These are phyloP conservation scores for Periophthalmodon schlosseri DNA, from an alignment of 2,113 vertebrate species.

Conservation along the genomic window DNA sequence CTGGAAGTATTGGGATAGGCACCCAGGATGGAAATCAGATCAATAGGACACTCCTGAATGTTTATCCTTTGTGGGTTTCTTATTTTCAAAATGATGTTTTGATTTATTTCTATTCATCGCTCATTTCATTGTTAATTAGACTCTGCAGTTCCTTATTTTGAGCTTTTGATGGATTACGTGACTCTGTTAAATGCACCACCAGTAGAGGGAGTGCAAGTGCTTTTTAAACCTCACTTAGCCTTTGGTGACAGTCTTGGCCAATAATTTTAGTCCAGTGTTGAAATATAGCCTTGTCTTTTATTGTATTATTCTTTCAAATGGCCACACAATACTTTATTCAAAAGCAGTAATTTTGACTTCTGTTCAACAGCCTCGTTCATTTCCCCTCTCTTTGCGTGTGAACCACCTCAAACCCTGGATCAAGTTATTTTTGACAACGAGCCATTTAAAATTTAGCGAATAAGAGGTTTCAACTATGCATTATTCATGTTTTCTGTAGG, in stretches of 20 bases:
- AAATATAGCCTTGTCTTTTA: too few species aligned
- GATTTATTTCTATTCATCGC: not conserved
- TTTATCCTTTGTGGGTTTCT: conserved; percentile 29
- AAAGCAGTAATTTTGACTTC: not conserved
- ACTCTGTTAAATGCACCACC: conserved; percentile 36
- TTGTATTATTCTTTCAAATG: not conserved
- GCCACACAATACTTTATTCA: not conserved
- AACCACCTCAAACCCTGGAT: conserved; percentile 40
- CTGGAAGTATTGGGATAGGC: conserved; percentile 50
- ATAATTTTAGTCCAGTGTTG: not conserved
- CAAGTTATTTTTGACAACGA: conserved; percentile 67
- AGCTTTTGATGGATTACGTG: not conserved
- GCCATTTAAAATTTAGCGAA: conserved; percentile 74
- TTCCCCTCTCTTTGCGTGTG: conserved; percentile 48
- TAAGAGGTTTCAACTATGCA: conserved; percentile 68
- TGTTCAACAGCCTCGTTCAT: conserved; percentile 10
- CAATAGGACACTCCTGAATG: conserved; percentile 54
- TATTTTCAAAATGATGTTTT: not conserved
- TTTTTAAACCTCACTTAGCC: conserved; percentile 13
- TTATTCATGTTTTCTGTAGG: conserved; percentile 68
- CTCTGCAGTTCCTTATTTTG: not conserved
- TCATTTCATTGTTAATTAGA: not conserved
- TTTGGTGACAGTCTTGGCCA: not conserved
- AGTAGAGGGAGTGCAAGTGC: conserved; percentile 61
- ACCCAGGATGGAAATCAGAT: conserved; percentile 24